Evolutionary conservation across 2,113 vertebrate genomes (phyloP).

Genomic region (Crocuta crocuta): DNA sequence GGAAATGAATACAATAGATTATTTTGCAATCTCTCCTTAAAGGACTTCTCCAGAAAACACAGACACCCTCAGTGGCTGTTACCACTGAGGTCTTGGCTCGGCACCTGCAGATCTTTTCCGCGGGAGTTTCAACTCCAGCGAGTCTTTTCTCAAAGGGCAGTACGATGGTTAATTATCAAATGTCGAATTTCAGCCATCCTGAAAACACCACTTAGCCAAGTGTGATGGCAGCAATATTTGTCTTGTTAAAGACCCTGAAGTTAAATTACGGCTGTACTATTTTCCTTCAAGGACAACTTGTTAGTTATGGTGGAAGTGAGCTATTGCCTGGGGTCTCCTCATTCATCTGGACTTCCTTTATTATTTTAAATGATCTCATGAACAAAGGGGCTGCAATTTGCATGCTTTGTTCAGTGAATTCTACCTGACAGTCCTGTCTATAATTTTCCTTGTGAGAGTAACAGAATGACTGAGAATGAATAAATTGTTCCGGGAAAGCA

Average conservation of each 20-base stretch:
- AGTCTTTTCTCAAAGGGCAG: neutral
- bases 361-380: constrained; percentile 87
- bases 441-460: constrained; percentile 81
- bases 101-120: neutral
- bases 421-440: constrained; percentile 83
- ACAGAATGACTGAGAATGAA: constrained; percentile 77
- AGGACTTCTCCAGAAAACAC: neutral
- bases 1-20: neutral
- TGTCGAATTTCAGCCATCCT: constrained; percentile 67
- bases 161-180: constrained; percentile 62
- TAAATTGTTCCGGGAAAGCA: constrained; percentile 77
- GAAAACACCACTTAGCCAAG: constrained; percentile 58
- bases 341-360: constrained; percentile 84
- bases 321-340: constrained; percentile 88
- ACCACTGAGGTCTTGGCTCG: neutral
- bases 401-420: constrained; percentile 87
- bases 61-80: fast-evolving
- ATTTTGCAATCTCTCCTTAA: neutral
- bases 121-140: neutral
- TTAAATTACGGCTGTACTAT: constrained; percentile 77
- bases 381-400: constrained; percentile 85
- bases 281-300: constrained; percentile 80
- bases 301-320: constrained; percentile 84
- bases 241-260: constrained; percentile 79
- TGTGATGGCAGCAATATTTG: constrained; percentile 78